Conservation (phyloP, 2,797 vertebrate species). For the Agapornis canus region DNA sequence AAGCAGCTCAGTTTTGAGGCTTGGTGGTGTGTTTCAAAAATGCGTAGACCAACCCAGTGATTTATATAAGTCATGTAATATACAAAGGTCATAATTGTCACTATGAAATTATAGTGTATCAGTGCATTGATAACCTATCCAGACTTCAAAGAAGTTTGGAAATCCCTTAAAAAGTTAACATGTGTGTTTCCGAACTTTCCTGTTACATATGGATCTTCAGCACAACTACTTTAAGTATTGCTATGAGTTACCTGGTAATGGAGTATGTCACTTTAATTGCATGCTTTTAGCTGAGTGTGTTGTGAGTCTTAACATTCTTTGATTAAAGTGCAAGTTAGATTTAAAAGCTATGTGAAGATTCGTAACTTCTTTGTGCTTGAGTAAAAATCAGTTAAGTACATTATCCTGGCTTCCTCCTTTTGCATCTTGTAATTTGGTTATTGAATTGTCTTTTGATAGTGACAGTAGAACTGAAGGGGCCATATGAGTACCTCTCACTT, state of each 20-base stretch:
- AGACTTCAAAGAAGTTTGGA: background rate
- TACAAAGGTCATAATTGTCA: background rate
- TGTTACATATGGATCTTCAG: background rate
- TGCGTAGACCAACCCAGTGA: background rate
- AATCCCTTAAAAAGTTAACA: background rate
- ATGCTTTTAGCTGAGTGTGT: background rate
- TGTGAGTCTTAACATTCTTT: background rate
- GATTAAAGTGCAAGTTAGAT: background rate
- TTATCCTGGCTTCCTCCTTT: background rate
- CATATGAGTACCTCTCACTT: slow-evolving; percentile 91
- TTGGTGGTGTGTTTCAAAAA: background rate
- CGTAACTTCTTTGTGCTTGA: background rate
- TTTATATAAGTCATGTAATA: background rate
- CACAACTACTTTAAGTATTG: background rate
- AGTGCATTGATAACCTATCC: background rate
- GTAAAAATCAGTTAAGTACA: background rate
- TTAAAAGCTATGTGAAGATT: background rate
- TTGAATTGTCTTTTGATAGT: slow-evolving; percentile 79
- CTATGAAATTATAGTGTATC: background rate
- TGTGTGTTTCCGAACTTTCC: background rate
- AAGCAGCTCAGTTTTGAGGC: background rate
- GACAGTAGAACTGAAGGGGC: slow-evolving; percentile 91
- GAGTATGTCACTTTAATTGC: background rate
- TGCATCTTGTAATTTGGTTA: background rate
- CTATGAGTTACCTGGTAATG: background rate